Conservation (phyloP, 2,888 invertebrate genomes). For the Diaphora mendica region DNA sequence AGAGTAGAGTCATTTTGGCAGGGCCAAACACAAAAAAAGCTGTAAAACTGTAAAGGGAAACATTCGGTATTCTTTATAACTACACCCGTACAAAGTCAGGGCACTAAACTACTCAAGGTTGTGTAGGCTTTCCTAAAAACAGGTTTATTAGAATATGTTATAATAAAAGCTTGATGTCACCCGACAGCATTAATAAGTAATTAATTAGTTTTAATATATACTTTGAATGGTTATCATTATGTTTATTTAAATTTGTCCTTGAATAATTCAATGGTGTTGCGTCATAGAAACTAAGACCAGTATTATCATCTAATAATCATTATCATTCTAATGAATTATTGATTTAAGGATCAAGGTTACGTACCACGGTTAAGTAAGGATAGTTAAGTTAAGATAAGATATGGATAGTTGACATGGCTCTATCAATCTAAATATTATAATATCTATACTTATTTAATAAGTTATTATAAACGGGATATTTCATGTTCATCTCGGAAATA, state of each 20-base stretch:
- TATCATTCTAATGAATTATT: neutral
- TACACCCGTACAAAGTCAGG: neutral
- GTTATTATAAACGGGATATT: neutral
- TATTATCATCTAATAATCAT: neutral
- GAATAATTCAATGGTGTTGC: neutral
- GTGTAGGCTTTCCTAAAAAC: neutral
- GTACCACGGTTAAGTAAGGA: neutral
- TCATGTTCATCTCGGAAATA: no score
- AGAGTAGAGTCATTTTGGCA: no score
- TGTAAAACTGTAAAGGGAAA: no score
- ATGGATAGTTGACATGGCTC: no score
- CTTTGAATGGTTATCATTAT: neutral
- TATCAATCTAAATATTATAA: no score
- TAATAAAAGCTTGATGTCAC: neutral
- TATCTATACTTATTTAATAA: no score
- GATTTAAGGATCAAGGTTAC: neutral
- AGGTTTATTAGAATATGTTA: neutral
- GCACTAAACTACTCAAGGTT: neutral
- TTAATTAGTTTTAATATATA: neutral
- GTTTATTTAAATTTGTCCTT: neutral
- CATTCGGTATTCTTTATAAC: neutral
- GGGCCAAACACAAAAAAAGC: no score
- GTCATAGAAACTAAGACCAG: neutral
- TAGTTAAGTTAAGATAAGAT: no score
- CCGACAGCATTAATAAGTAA: neutral